Base-by-base conservation (phyloP, 2,888 invertebrate species). In the Timema cristinae region DNA sequence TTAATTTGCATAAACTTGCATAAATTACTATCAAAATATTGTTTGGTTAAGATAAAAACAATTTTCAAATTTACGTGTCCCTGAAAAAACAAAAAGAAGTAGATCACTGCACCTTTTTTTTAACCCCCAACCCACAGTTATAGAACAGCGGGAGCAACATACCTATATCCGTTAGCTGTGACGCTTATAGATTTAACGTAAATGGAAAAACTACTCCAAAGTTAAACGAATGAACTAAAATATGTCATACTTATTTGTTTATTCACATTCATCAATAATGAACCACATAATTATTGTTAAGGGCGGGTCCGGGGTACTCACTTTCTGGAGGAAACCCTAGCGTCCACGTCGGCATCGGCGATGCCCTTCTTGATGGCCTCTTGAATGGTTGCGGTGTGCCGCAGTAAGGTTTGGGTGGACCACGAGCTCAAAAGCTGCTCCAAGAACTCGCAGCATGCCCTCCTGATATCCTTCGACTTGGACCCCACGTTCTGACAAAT, bases 391-490 rank as follows among this genome's bases (percentile, higher is more conserved):
- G 86, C 83, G 66, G 92, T 88, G 80, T 96, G 93, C 79, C 89
- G 90, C 81, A 97, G 97, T 71, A 98, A 83, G 0, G 90, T 85
- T 77, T 89, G 87, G 0, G 91, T 87, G n/a, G 92, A 89, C 98
- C 98, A 99, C 56, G 89, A 89, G 77, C 92, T 91, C 73, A 98
- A 85, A 73, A 98, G 84, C 76, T 92, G 84, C 73, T 92, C 91
- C 69, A 98, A 82, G 77, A 96, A 90, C 81, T 97, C 97, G 79
- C 91, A 94, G 77, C 88, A 84, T 67, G 87, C 85, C 73, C 88
- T 86, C 16, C 98, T 88, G 76, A 98, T 96, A 78, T 97, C 95
- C 84, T 93, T 95, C 76, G 96, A 94, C 84, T 97, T 98, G 79
- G 94, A 91, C 75, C 88, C 88, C 76, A 95, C 85, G 78, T 90